These are phyloP conservation scores for Bujurquina vittata DNA, from an alignment of 2,113 vertebrate species.

Conservation along the genomic window DNA sequence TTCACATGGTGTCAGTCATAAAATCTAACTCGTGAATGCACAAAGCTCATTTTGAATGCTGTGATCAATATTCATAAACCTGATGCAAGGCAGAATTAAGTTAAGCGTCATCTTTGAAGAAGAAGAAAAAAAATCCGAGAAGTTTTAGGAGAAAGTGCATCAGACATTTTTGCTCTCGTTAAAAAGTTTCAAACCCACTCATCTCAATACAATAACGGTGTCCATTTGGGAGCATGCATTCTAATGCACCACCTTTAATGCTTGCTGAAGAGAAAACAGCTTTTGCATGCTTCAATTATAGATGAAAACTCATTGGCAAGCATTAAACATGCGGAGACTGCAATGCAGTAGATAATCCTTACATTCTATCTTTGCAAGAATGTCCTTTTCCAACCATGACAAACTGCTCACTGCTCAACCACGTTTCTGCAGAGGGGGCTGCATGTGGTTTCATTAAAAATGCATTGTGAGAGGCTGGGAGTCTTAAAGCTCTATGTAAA, in stretches of 20 bases:
- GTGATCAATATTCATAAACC: constrained; percentile 32
- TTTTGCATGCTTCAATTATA: constrained; percentile 12
- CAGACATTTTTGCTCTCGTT: neutral
- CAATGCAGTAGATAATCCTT: constrained; percentile 27
- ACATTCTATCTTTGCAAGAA: constrained; percentile 30
- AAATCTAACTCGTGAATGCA: constrained; percentile 8
- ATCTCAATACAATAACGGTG: constrained; percentile 22
- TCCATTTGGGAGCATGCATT: constrained; percentile 25
- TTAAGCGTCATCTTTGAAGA: neutral
- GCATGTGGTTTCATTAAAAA: constrained; percentile 67
- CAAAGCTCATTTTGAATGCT: constrained; percentile 16
- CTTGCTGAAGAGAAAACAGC: constrained; percentile 29
- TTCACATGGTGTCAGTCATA: neutral
- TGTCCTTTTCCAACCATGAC: constrained; percentile 48
- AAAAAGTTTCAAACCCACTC: constrained; percentile 24
- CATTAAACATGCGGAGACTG: constrained; percentile 20
- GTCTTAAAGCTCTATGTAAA: constrained; percentile 49
- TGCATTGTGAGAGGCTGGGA: constrained; percentile 52
- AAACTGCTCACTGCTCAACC: constrained; percentile 41
- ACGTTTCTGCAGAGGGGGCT: constrained; percentile 34
- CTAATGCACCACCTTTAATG: constrained; percentile 15
- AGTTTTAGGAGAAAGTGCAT: neutral
- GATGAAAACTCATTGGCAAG: constrained; percentile 33
- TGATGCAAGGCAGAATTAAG: constrained; percentile 3
- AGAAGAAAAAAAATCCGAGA: neutral